Conservation (phyloP, 2,113 vertebrate genomes). For the Stigmatopora nigra region DNA sequence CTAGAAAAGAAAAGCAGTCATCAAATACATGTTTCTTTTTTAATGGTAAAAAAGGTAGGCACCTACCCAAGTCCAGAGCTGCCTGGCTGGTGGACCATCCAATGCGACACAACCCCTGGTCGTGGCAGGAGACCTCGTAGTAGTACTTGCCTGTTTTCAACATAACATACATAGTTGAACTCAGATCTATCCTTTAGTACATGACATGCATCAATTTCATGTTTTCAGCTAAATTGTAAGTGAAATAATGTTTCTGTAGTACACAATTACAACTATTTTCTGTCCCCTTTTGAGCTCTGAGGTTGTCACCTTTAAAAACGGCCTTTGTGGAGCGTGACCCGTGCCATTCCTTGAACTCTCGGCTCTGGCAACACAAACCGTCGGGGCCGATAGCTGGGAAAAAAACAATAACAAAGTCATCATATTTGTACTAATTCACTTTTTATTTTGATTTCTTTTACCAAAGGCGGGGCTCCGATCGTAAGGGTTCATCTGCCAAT, state of each 20-base stretch:
- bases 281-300: too few species aligned
- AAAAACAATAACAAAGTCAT: neutral
- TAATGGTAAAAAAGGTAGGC: neutral
- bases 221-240: too few species aligned
- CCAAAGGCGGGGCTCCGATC: conserved; percentile 93
- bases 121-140: conserved; percentile 90
- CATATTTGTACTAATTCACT: neutral
- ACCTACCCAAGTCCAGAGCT: conserved; percentile 85
- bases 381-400: conserved; percentile 93
- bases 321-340: conserved; percentile 90
- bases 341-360: conserved; percentile 98
- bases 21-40: too few species aligned
- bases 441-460: conserved; percentile 49
- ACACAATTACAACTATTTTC: too few species aligned
- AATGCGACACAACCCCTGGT: conserved; percentile 92
- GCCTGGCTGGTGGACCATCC: conserved; percentile 93
- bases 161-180: too few species aligned
- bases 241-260: too few species aligned
- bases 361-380: conserved; percentile 94
- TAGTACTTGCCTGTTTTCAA: conserved; percentile 79
- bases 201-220: too few species aligned
- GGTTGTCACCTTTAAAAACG: conserved; percentile 77
- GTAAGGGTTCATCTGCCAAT: conserved; percentile 98
- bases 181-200: too few species aligned
- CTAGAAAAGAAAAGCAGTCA: conserved; percentile 52